A percentile compares a stretch with the other conserved stretches of the same genome.
Conservation (phyloP, 1,140 invertebrate genomes). For the Drosophila jambulina region DNA sequence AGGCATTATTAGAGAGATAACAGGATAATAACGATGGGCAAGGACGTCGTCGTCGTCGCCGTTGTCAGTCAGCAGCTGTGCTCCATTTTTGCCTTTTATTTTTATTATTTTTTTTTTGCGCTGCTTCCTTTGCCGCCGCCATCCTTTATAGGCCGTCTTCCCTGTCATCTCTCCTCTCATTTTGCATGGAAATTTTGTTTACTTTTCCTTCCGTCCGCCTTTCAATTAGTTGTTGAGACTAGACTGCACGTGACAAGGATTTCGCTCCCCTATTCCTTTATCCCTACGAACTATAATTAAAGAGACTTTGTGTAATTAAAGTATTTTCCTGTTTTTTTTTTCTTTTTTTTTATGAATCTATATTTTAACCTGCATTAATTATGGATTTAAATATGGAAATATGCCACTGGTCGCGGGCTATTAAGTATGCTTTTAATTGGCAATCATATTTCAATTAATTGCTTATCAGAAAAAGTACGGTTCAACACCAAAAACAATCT, state of each 20-base stretch:
- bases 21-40: constrained; percentile 82
- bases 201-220: constrained; percentile 60
- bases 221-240: constrained; percentile 77
- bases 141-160: constrained; percentile 59
- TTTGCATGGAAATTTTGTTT: constrained; percentile 69
- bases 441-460: constrained; percentile 83
- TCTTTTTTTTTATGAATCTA: constrained; percentile 15
- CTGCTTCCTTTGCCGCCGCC: constrained; percentile 10
- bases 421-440: constrained; percentile 74
- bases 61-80: constrained; percentile 61
- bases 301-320: constrained; percentile 28
- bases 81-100: constrained; percentile 47
- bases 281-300: constrained; percentile 58
- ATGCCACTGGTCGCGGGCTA: constrained; percentile 48
- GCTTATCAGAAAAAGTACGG: constrained; percentile 42
- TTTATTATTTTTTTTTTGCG: constrained; percentile 7
- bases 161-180: constrained; percentile 39
- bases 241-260: constrained; percentile 66
- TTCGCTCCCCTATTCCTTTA: constrained; percentile 44
- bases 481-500: constrained; percentile 46
- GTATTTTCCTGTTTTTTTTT: constrained; percentile 18
- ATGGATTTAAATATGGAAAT: constrained; percentile 62
- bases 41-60: constrained; percentile 56
- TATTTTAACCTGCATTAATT: constrained; percentile 54
- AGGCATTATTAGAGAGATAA: constrained; percentile 84